phyloP scores from a whole-genome alignment of 2,113 vertebrate genomes.

The Cottus gobio region DNA sequence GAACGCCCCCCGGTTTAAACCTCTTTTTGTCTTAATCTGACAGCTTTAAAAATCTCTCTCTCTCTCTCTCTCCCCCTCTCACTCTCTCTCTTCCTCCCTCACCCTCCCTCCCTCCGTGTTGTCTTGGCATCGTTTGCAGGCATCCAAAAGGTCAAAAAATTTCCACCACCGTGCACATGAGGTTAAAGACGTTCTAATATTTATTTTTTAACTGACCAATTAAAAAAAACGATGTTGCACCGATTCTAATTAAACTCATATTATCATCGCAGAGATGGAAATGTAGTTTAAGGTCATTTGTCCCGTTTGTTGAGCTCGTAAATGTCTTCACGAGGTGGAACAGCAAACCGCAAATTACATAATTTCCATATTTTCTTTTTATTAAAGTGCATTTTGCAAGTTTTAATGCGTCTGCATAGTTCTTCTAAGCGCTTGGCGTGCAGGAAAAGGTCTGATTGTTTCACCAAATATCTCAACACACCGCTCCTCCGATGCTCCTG shows the following conservation, averaged over 20 bases:
- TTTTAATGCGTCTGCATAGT: too few relatives aligned
- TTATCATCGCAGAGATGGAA: neutral
- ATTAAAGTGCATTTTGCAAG: too few relatives aligned
- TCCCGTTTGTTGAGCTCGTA: neutral
- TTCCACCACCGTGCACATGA: neutral
- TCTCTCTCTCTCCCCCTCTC: too few relatives aligned
- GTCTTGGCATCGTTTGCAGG: slow-evolving; percentile 49
- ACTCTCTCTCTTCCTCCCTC: too few relatives aligned
- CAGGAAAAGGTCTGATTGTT: too few relatives aligned
- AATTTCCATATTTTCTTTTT: too few relatives aligned
- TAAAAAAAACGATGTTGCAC: neutral
- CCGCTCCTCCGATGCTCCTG: too few relatives aligned
- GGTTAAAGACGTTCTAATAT: neutral
- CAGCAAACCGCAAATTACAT: neutral
- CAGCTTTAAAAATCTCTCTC: neutral
- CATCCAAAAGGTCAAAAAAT: slow-evolving; percentile 5
- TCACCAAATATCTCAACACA: too few relatives aligned
- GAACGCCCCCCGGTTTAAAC: slow-evolving; percentile 7
- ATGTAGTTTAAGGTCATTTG: neutral
- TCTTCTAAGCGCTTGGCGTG: too few relatives aligned
- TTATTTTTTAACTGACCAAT: neutral
- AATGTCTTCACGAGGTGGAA: neutral
- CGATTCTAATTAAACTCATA: neutral
- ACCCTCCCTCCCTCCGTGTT: too few relatives aligned
- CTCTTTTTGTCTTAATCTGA: neutral